Conservation (phyloP, 1,140 invertebrate species). For the Lepidurus arcticus region DNA sequence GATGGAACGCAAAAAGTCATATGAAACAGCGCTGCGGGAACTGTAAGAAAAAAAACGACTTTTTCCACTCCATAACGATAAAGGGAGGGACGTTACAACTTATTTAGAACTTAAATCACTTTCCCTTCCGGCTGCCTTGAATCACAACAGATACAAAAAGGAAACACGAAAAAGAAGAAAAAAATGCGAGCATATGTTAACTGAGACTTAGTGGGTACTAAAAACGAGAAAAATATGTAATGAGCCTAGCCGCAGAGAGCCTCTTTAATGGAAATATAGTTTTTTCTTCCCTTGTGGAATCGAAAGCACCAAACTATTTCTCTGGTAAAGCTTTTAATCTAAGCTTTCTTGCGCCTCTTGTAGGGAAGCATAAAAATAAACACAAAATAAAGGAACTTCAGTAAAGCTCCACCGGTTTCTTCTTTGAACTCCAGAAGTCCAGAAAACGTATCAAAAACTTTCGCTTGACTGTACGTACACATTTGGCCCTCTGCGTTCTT, state of each 20-base stretch:
- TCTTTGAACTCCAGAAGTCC: background rate
- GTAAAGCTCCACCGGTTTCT: background rate
- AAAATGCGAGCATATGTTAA: background rate
- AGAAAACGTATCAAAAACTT: conserved; percentile 1
- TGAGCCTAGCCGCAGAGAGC: background rate
- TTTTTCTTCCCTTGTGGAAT: background rate
- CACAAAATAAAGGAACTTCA: background rate
- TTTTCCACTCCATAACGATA: background rate
- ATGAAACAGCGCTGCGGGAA: background rate
- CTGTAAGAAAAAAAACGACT: background rate
- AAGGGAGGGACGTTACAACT: background rate
- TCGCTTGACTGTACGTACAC: background rate
- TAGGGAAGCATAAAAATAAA: background rate
- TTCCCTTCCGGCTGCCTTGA: background rate
- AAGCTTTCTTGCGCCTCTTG: background rate
- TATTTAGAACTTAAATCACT: background rate
- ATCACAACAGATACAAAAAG: background rate
- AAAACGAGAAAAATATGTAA: background rate
- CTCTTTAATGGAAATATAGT: background rate
- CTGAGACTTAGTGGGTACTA: no score
- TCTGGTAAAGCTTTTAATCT: background rate
- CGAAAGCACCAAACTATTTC: background rate
- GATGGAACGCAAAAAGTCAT: background rate
- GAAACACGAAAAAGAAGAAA: background rate
- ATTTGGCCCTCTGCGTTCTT: background rate